Evolutionary conservation across 2,888 invertebrate genomes (phyloP).

Genomic region (Zelleria hepariella): DNA sequence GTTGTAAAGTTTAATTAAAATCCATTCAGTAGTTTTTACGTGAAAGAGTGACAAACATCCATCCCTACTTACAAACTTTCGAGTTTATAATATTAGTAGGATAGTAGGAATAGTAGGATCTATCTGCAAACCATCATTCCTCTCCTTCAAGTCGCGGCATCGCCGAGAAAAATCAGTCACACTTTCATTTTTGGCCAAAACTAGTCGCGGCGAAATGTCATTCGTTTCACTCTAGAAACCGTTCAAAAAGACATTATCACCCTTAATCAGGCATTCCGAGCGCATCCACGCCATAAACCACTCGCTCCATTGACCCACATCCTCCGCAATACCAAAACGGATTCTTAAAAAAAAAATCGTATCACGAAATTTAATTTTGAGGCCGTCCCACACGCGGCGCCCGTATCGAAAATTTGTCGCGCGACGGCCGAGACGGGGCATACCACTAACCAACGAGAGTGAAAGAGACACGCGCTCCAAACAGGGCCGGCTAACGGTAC

Average conservation of each 20-base stretch:
- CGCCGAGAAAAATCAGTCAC: not conserved
- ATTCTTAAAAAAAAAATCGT: slow-evolving; percentile 30
- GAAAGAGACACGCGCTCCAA: slow-evolving; percentile 57
- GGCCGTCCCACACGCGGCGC: slow-evolving; percentile 63
- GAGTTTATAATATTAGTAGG: too few relatives aligned
- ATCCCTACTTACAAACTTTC: too few relatives aligned
- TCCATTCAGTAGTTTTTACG: too few relatives aligned
- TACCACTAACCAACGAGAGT: slow-evolving; percentile 46
- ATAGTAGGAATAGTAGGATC: too few relatives aligned
- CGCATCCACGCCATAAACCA: slow-evolving; percentile 22
- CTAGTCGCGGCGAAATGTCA: not conserved
- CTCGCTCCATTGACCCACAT: slow-evolving; percentile 47
- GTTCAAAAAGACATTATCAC: not conserved
- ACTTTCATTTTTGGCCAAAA: not conserved
- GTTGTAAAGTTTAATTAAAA: too few relatives aligned
- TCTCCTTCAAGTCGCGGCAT: not conserved
- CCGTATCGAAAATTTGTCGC: slow-evolving; percentile 71
- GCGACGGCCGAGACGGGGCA: slow-evolving; percentile 45
- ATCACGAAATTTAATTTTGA: slow-evolving; percentile 64
- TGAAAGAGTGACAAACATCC: not conserved
- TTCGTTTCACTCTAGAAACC: not conserved
- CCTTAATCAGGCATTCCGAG: not conserved
- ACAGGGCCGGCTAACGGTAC: slow-evolving; percentile 69
- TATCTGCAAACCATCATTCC: not conserved
- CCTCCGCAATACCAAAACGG: slow-evolving; percentile 25